Percentiles rank a stretch among this genome's conserved stretches.
Evolutionary conservation across 2,888 invertebrate species (phyloP).

Genomic region (Oegoconia quadripuncta): DNA sequence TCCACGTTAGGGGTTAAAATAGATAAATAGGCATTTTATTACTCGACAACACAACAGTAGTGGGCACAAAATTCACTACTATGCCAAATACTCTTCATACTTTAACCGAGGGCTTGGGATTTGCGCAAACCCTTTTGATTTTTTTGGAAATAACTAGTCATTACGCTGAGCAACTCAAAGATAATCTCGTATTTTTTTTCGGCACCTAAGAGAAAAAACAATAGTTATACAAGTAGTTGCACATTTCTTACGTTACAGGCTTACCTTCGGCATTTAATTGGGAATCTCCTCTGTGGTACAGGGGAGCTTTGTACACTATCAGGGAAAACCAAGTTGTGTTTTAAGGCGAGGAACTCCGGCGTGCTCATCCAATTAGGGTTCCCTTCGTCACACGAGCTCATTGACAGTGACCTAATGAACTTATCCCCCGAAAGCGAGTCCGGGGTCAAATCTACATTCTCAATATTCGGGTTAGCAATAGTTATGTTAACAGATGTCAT

Average conservation of each 20-base stretch:
- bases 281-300: slow-evolving; percentile 81
- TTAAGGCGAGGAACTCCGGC: slow-evolving; percentile 87
- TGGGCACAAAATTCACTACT: no score
- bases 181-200: no score
- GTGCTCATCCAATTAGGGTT: slow-evolving; percentile 90
- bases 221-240: no score
- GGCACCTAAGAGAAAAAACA: no score
- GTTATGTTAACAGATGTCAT: slow-evolving; percentile 83
- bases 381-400: slow-evolving; percentile 85
- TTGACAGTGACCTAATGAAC: slow-evolving; percentile 80
- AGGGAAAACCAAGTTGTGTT: slow-evolving; percentile 89
- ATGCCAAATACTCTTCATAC: no score
- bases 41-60: no score
- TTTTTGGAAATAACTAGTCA: no score
- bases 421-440: slow-evolving; percentile 78
- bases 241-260: slow-evolving; percentile 6
- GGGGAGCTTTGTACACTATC: slow-evolving; percentile 90
- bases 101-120: no score
- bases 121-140: no score
- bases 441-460: slow-evolving; percentile 84
- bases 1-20: no score
- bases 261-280: slow-evolving; percentile 81
- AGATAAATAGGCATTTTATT: no score
- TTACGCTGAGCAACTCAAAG: no score
- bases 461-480: slow-evolving; percentile 86